A percentile compares a stretch with the other conserved stretches of the same genome.
phyloP scores from a whole-genome alignment of 2,113 vertebrate species.

The Phasianus colchicus region DNA sequence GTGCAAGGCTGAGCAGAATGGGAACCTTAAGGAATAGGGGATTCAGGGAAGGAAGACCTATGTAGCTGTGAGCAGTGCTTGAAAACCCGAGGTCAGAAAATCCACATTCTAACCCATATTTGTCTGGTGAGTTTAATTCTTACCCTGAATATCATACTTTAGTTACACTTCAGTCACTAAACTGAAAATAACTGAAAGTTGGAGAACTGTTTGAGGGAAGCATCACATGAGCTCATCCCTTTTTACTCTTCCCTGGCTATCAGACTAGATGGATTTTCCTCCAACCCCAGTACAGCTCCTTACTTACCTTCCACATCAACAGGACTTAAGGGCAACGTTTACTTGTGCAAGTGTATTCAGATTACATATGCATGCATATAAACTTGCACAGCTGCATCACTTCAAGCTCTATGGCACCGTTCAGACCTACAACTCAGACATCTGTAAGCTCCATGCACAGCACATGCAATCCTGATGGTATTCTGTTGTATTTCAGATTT shows the following conservation, averaged over 20 bases:
- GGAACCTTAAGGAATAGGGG: background rate
- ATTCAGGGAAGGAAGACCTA: background rate
- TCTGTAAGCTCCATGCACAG: background rate
- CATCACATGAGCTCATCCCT: background rate
- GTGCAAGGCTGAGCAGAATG: background rate
- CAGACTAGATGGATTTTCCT: background rate
- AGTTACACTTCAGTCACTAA: background rate
- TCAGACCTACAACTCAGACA: background rate
- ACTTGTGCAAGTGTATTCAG: background rate
- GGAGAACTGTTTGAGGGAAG: background rate
- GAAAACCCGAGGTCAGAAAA: background rate
- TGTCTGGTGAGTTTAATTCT: background rate
- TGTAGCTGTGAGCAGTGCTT: background rate
- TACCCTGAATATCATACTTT: background rate
- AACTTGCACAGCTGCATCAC: background rate
- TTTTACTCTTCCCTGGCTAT: background rate
- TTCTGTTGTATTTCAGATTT: background rate
- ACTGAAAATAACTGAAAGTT: constrained; percentile 5
- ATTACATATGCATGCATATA: background rate
- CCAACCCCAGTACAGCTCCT: background rate
- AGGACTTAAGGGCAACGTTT: background rate
- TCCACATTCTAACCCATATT: background rate
- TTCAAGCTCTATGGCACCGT: background rate
- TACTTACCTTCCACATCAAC: background rate
- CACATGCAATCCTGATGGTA: background rate